Percentiles rank a stretch among this genome's conserved stretches.
phyloP scores from a whole-genome alignment of 2,888 invertebrate species.

The Leptinotarsa juncta region DNA sequence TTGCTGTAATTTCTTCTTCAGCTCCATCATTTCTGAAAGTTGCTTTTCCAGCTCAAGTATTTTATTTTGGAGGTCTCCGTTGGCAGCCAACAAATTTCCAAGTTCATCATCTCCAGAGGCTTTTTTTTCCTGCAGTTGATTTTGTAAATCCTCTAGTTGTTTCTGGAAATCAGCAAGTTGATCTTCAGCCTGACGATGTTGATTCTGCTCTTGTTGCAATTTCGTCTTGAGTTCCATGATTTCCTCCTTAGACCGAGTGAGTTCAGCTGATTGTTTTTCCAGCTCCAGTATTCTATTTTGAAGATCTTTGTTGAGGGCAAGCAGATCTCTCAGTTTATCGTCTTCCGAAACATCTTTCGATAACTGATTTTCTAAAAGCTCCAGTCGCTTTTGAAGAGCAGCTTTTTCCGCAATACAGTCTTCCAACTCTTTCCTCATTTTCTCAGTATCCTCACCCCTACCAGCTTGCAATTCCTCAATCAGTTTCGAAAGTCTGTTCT shows the following conservation, averaged over 20 bases:
- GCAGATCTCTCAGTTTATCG: slow-evolving; percentile 24
- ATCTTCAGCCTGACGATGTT: slow-evolving; percentile 13
- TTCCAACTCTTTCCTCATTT: slow-evolving; percentile 7
- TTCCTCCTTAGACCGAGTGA: background rate
- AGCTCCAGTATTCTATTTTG: slow-evolving; percentile 37
- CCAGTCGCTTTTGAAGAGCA: slow-evolving; percentile 19
- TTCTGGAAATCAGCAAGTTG: slow-evolving; percentile 16
- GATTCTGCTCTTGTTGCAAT: slow-evolving; percentile 29
- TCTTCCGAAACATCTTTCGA: slow-evolving; percentile 23
- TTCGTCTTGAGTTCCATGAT: slow-evolving; percentile 2
- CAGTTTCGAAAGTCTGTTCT: slow-evolving; percentile 33
- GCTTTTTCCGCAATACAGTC: slow-evolving; percentile 15
- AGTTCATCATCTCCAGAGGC: slow-evolving; percentile 24
- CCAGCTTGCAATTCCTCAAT: slow-evolving; percentile 31
- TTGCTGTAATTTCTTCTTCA: slow-evolving; percentile 23
- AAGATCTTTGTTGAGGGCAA: slow-evolving; percentile 28
- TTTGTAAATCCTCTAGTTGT: slow-evolving; percentile 32
- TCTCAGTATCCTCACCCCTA: background rate
- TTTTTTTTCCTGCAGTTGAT: slow-evolving; percentile 19
- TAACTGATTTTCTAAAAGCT: slow-evolving; percentile 26
- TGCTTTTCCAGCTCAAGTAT: slow-evolving; percentile 31
- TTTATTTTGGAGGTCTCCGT: slow-evolving; percentile 35
- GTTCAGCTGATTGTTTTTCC: slow-evolving; percentile 24
- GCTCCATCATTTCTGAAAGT: slow-evolving; percentile 13
- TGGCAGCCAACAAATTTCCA: slow-evolving; percentile 13